Evolutionary conservation across 2,797 vertebrate genomes (phyloP).

Genomic region (Monodelphis domestica): DNA sequence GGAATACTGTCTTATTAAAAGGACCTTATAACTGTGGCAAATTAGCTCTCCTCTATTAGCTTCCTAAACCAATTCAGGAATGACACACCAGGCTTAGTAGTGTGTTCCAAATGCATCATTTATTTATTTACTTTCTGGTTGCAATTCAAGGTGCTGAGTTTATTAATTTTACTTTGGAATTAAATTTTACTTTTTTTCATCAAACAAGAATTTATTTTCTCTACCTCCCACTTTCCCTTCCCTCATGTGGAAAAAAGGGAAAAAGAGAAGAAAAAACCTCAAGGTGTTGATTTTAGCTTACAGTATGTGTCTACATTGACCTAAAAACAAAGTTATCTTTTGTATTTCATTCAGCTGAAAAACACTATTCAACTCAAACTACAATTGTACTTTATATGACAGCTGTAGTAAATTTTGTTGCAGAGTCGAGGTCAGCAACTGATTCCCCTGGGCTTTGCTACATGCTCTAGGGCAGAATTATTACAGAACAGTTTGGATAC

Average conservation of each 20-base stretch:
- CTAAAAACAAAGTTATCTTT: slow-evolving; percentile 60
- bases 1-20: slow-evolving; percentile 47
- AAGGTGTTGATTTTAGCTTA: slow-evolving; percentile 12
- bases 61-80: slow-evolving; percentile 7
- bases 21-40: slow-evolving; percentile 52
- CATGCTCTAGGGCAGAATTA: slow-evolving; percentile 44
- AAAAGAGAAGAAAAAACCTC: neutral
- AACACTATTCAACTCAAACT: slow-evolving; percentile 62
- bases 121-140: slow-evolving; percentile 42
- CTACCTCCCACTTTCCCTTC: neutral
- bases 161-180: neutral
- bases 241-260: neutral
- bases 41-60: slow-evolving; percentile 44
- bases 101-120: slow-evolving; percentile 7
- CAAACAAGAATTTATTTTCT: neutral
- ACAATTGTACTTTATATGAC: slow-evolving; percentile 56
- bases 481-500: slow-evolving; percentile 24
- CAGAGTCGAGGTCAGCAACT: slow-evolving; percentile 53
- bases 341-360: slow-evolving; percentile 58
- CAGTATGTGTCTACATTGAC: slow-evolving; percentile 39
- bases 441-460: slow-evolving; percentile 30
- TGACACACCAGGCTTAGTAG: slow-evolving; percentile 2
- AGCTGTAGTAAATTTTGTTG: slow-evolving; percentile 60
- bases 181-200: neutral
- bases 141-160: slow-evolving; percentile 41